Evolutionary conservation across 2,888 invertebrate genomes (phyloP), one percentile per base, ranked within the genome.

Genomic region (Morpho deidamia): DNA sequence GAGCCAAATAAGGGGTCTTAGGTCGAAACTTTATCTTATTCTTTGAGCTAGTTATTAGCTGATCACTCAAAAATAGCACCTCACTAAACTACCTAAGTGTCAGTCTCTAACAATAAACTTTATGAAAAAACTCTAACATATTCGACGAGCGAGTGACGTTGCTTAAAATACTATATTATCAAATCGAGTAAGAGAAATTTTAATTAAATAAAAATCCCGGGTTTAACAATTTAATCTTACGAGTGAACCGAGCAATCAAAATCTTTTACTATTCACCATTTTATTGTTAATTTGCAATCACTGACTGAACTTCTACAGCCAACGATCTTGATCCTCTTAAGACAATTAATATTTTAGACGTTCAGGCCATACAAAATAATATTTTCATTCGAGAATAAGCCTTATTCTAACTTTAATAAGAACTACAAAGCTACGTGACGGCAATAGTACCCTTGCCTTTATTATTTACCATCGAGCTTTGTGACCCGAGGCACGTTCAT

Each of bases 401-500:
- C 42, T 41, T 56, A 56, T 41, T 7, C 8, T n/a, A 7, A 33
- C 8, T 34, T 40, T 7, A 52, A 59, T 56, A 59, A 50, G 49
- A 47, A 40, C 54, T 59, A 56, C 42, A 42, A 43, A 11, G 35
- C 8, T 54, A 51, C 49, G 49, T 56, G 37, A 42, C 43, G n/a
- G 45, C 44, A 23, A 38, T 52, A 35, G 11, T 44, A 45, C 44
- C 63, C 53, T 55, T 55, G 65, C 62, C 59, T 61, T 71, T 69
- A 66, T 68, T 70, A 69, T 72, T 71, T 72, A 71, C 68, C 70
- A 59, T 60, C 46, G 44, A 55, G 57, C 68, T 68, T 77, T 66
- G 58, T 57, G 53, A 78, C 62, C 67, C 76, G 14, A 59, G 66
- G 71, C 79, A 81, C 81, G 81, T 72, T 63, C 49, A 58, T 57